Conservation (phyloP, 2,888 invertebrate species). For the Neria commutata region DNA sequence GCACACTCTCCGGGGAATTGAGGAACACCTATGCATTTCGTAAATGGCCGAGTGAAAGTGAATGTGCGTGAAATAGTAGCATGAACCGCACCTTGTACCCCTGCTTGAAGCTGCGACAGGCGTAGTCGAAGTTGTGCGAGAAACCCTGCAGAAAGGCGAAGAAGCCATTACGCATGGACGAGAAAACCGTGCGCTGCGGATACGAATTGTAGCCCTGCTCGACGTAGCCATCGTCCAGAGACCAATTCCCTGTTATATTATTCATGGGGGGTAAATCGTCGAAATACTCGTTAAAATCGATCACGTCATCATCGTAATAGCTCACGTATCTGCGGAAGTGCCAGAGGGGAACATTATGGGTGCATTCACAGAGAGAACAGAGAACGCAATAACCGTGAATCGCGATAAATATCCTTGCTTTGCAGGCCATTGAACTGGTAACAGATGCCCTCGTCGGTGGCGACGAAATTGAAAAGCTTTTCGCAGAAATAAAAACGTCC, state of each 20-base stretch:
- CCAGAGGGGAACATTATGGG: background rate
- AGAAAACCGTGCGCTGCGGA: slow-evolving; percentile 70
- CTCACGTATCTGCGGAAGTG: slow-evolving; percentile 38
- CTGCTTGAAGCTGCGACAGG: slow-evolving; percentile 74
- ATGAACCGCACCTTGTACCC: slow-evolving; percentile 69
- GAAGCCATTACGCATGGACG: slow-evolving; percentile 71
- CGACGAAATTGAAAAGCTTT: slow-evolving; percentile 51
- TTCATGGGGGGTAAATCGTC: slow-evolving; percentile 40
- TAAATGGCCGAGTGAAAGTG: background rate
- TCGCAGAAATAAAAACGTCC: slow-evolving; percentile 56
- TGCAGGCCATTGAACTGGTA: slow-evolving; percentile 58
- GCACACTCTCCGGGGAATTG: slow-evolving; percentile 58
- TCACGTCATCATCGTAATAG: slow-evolving; percentile 44
- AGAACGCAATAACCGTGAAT: slow-evolving; percentile 32
- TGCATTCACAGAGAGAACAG: background rate
- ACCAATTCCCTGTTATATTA: slow-evolving; percentile 63
- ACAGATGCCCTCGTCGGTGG: slow-evolving; percentile 59
- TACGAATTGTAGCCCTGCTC: slow-evolving; percentile 67
- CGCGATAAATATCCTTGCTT: slow-evolving; percentile 52
- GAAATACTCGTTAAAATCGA: slow-evolving; percentile 49
- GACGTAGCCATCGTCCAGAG: slow-evolving; percentile 69
- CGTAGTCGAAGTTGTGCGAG: slow-evolving; percentile 70
- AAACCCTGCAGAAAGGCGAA: slow-evolving; percentile 68
- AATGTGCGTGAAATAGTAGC: background rate
- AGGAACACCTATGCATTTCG: slow-evolving; percentile 49